Base-by-base conservation (phyloP, 2,113 vertebrate genomes). In the Ancistrus triradiatus region DNA sequence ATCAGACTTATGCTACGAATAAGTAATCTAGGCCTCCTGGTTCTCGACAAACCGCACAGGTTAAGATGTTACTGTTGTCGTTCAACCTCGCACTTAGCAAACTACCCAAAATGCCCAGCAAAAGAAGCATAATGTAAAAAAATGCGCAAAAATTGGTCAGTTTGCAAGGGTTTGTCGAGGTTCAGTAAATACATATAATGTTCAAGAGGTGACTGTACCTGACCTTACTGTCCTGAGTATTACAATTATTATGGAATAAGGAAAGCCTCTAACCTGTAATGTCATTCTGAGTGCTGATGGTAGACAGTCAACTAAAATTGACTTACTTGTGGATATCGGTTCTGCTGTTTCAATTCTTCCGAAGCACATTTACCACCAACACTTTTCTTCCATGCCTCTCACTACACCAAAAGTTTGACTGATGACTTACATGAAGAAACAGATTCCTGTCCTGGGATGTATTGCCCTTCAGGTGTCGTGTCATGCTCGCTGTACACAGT, bases 221-320 rank as follows among this genome's bases (percentile, higher is more conserved):
- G 52, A 66, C 4, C 7, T 48, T 21, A 58, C 56, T 3, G 52
- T 66, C 2, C n/a, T 49, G 22, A 66, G 19, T 6, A 38, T 66
- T 35, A 10, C 40, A 47, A 24, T 47, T n/a, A 8, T 5, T 53
- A 17, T 19, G 7, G 7, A 4, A 44, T 38, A 3, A 38, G 9
- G 6, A 22, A 7, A 22, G 7, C 60, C 40, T 40, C n/a, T n/a
- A n/a, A 43, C 31, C 0, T 38, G 31, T 27, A 63, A 2, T 51
- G 60, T 63, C 3, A 42, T 42, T 18, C 17, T 46, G 5, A 19
- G 22, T 15, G 17, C 17, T 4, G 15, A 15, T 4, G 11, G 14
- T 22, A 22, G 22, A 11, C 9, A 59, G 2, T 59, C n/a, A 19
- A 1, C 21, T 13, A 17, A 21, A n/a, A 21, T 14, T 13, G 17